A percentile compares a stretch with the other conserved stretches of the same genome.
phyloP scores from a whole-genome alignment of 1,140 invertebrate species.

The Cotesia glomerata region DNA sequence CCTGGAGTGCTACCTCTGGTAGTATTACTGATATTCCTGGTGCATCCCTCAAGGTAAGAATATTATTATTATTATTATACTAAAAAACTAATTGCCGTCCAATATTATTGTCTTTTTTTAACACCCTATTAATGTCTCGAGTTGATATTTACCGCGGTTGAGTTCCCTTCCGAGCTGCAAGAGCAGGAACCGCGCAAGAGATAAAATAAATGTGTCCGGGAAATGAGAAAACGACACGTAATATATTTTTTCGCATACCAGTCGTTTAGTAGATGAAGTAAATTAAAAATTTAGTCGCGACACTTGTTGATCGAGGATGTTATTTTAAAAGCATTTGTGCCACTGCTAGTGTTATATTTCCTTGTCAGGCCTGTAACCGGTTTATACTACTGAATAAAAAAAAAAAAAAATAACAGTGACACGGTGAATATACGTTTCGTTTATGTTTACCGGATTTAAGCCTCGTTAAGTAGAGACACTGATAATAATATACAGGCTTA shows the following conservation, averaged over 20 bases:
- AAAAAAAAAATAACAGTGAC: no score
- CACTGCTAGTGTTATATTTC: not conserved
- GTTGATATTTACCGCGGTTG: not conserved
- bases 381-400: no score
- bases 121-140: not conserved
- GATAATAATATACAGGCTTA: constrained; percentile 20
- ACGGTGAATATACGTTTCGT: no score
- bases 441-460: constrained; percentile 9
- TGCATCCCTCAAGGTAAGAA: constrained; percentile 58
- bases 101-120: not conserved
- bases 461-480: constrained; percentile 29
- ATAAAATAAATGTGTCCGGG: not conserved
- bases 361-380: not conserved
- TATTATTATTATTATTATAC: not conserved
- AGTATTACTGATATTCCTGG: constrained; percentile 58
- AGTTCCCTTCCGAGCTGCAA: not conserved
- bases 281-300: constrained; percentile 31
- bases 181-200: not conserved
- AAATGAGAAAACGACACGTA: not conserved
- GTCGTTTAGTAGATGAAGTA: constrained; percentile 5
- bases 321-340: not conserved
- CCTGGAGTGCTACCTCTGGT: constrained; percentile 61
- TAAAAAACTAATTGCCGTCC: not conserved
- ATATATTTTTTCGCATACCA: not conserved
- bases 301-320: constrained; percentile 33